These are phyloP conservation scores for Diadema setosum DNA, from an alignment of 35 echinoderm and acorn worm species.

Conservation along the genomic window DNA sequence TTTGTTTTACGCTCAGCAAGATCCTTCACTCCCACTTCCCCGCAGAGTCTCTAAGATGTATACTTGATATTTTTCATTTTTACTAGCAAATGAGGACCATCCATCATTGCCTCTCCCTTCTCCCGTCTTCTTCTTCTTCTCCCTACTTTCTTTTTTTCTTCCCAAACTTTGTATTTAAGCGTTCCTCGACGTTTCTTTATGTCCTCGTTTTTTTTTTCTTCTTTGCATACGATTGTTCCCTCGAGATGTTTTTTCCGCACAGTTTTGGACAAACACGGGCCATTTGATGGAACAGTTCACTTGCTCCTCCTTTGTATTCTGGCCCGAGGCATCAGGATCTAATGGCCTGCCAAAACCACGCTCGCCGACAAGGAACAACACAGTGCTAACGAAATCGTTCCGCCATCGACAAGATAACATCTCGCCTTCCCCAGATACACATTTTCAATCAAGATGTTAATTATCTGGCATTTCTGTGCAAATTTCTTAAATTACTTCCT, in stretches of 20 bases:
- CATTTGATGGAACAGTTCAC: conserved; percentile 18
- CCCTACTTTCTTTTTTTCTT: no score
- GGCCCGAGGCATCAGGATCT: conserved; percentile 6
- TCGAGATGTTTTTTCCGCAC: neutral
- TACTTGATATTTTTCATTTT: conserved; percentile 29
- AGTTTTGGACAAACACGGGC: conserved; percentile 6
- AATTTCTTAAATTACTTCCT: conserved; percentile 14
- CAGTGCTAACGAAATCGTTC: neutral
- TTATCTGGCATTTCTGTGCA: conserved; percentile 29
- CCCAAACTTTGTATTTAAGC: no score
- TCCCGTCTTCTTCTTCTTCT: no score
- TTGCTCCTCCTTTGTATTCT: conserved; percentile 5
- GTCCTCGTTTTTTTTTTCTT: neutral
- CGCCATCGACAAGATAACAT: conserved; percentile 9
- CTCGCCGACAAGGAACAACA: conserved; percentile 12
- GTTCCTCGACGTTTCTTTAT: neutral
- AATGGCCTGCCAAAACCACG: conserved; percentile 11
- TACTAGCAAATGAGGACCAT: conserved; percentile 14
- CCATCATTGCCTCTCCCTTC: neutral
- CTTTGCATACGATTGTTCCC: conserved; percentile 22
- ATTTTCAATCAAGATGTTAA: conserved; percentile 36
- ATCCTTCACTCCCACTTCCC: neutral
- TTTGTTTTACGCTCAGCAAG: neutral
- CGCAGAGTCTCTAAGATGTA: conserved; percentile 14
- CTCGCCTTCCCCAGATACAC: conserved; percentile 32